Conservation (phyloP, 2,113 vertebrate species). For the Trematocara zebra region DNA sequence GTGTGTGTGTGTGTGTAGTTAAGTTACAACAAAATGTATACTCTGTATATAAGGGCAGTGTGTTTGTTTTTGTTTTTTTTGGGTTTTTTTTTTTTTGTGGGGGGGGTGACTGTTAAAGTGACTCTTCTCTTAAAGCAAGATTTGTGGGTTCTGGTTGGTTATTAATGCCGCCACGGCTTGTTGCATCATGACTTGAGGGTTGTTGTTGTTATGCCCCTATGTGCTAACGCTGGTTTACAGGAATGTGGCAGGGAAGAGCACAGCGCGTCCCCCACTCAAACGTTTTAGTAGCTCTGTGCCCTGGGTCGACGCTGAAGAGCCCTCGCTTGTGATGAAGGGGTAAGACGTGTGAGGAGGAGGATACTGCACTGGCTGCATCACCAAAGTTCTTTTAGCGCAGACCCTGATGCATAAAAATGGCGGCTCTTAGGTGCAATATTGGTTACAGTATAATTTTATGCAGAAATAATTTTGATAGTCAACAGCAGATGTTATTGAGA, state of each 20-base stretch:
- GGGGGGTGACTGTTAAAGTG: not conserved
- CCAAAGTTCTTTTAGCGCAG: not conserved
- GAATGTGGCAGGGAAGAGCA: conserved; percentile 78
- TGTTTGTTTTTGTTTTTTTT: not conserved
- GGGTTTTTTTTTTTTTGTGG: no score
- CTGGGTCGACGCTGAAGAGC: conserved; percentile 82
- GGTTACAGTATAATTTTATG: not conserved
- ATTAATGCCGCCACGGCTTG: not conserved
- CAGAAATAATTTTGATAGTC: not conserved
- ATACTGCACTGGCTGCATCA: not conserved
- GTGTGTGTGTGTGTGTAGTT: not conserved
- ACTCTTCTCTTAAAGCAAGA: not conserved
- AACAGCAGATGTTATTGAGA: not conserved
- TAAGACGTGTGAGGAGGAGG: conserved; percentile 68
- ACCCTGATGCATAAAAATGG: conserved; percentile 34
- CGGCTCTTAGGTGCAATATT: not conserved
- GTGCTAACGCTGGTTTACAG: conserved; percentile 67
- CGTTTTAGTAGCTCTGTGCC: conserved; percentile 85
- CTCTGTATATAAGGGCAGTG: not conserved
- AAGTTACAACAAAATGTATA: not conserved
- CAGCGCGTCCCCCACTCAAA: conserved; percentile 80
- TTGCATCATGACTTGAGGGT: not conserved
- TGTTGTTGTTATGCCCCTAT: conserved; percentile 45
- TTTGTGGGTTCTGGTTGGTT: not conserved
- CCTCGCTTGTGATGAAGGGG: conserved; percentile 76